These are phyloP conservation scores for Ptiloglossa arizonensis DNA, from an alignment of 1,140 invertebrate species.

Conservation along the genomic window DNA sequence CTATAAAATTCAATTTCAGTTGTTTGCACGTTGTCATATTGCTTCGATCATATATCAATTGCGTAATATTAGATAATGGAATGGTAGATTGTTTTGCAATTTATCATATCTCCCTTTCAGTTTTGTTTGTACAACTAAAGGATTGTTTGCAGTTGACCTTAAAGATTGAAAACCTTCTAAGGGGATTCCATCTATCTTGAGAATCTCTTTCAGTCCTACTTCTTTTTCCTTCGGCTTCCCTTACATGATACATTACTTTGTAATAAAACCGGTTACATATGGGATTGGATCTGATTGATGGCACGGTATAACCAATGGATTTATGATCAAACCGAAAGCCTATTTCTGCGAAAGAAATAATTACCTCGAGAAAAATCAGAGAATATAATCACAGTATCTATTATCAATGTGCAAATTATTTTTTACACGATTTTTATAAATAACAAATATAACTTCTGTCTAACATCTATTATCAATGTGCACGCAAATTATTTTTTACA, in stretches of 20 bases:
- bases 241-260: slow-evolving; percentile 2
- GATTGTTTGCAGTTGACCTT: neutral
- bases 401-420: too few species aligned
- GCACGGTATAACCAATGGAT: neutral
- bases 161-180: neutral
- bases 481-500: too few species aligned
- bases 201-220: neutral
- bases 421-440: too few species aligned
- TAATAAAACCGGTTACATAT: neutral
- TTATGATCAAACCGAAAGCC: neutral
- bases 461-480: too few species aligned
- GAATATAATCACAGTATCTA: too few species aligned
- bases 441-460: too few species aligned
- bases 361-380: too few species aligned
- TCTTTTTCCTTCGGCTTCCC: neutral
- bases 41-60: too few species aligned
- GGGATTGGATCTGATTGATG: neutral
- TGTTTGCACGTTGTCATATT: too few species aligned
- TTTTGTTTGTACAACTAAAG: neutral
- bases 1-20: too few species aligned
- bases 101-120: neutral
- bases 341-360: too few species aligned
- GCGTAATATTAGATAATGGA: neutral
- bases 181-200: neutral
- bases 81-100: neutral